These are phyloP conservation scores for Hypsibius dujardini DNA, from an alignment of 1,140 invertebrate species.

Conservation along the genomic window DNA sequence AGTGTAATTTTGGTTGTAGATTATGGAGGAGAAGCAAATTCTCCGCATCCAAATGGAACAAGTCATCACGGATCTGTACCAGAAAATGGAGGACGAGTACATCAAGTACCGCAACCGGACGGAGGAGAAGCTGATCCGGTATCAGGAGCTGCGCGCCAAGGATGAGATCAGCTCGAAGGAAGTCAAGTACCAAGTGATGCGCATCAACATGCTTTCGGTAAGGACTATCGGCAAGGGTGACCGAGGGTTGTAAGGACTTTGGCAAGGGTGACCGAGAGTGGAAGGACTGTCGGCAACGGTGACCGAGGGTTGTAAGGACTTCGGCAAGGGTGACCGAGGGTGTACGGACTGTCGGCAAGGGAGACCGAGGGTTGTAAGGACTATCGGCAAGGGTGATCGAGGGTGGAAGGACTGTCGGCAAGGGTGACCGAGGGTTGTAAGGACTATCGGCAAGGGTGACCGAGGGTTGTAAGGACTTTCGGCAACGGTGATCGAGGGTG, in stretches of 20 bases:
- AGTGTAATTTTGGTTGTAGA: background rate
- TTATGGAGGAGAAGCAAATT: slow-evolving; percentile 15
- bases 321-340: no score
- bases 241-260: no score
- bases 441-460: no score
- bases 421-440: no score
- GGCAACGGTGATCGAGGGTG: no score
- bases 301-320: no score
- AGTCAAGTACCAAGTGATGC: slow-evolving; percentile 12
- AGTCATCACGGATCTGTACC: background rate
- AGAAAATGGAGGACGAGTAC: slow-evolving; percentile 14
- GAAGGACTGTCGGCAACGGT: no score
- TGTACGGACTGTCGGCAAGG: no score
- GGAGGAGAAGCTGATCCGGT: slow-evolving; percentile 11
- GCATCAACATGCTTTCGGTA: slow-evolving; percentile 16
- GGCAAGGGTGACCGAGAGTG: no score
- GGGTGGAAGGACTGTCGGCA: background rate
- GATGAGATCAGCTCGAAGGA: slow-evolving; percentile 11
- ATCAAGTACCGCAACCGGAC: background rate
- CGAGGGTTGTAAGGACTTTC: no score
- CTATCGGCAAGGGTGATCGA: no score
- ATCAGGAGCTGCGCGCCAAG: slow-evolving; percentile 10
- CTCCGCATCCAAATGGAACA: slow-evolving; percentile 1
- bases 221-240: background rate
- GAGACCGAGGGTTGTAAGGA: no score